Evolutionary conservation across 2,888 invertebrate species (phyloP).

Genomic region (Orchestes rusci): DNA sequence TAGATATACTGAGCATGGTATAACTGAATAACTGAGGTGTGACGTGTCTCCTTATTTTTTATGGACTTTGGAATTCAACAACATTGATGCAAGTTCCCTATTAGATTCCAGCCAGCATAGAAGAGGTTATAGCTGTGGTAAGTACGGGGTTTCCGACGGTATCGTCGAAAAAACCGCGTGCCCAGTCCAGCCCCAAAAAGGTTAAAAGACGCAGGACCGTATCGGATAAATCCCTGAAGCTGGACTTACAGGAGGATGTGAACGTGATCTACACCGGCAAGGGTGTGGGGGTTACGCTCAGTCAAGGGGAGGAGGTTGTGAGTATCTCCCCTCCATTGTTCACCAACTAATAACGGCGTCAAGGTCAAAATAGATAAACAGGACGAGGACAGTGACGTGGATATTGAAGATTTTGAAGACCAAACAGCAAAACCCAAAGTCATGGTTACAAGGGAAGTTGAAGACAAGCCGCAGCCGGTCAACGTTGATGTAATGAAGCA

Average conservation of each 20-base stretch:
- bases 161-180: too few species aligned
- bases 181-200: too few species aligned
- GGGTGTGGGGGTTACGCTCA: constrained; percentile 50
- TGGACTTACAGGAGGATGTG: too few species aligned
- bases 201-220: neutral
- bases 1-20: too few species aligned
- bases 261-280: too few species aligned
- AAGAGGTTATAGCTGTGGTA: constrained; percentile 49
- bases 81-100: too few species aligned
- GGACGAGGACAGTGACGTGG: constrained; percentile 46
- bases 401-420: constrained; percentile 50
- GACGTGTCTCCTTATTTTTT: too few species aligned
- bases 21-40: too few species aligned
- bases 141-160: constrained; percentile 49
- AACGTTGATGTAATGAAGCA: constrained; percentile 28
- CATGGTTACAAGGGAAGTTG: too few species aligned
- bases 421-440: too few species aligned
- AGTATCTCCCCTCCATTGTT: constrained; percentile 20
- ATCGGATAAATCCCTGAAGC: neutral
- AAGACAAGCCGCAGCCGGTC: constrained; percentile 4
- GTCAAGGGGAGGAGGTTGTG: constrained; percentile 48
- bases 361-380: constrained; percentile 40
- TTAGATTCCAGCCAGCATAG: constrained; percentile 50
- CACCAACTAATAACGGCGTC: too few species aligned
- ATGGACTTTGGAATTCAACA: too few species aligned